Evolutionary conservation across 2,797 vertebrate genomes (phyloP).

Genomic region (Trematomus bernacchii): DNA sequence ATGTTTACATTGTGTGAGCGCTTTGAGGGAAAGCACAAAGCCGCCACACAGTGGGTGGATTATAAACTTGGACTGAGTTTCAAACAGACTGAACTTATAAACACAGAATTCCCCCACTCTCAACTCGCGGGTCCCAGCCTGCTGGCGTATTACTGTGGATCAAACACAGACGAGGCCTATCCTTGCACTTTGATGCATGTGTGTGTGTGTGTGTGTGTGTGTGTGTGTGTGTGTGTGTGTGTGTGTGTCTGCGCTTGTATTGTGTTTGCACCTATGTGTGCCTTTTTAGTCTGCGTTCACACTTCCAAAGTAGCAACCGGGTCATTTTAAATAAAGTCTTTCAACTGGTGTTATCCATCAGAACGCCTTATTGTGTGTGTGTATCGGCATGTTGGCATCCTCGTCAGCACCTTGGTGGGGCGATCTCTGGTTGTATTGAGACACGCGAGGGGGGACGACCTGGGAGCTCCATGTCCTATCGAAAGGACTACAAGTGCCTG

Average conservation of each 20-base stretch:
- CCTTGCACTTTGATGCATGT: conserved; percentile 67
- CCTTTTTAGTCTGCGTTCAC: conserved; percentile 31
- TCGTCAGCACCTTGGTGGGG: conserved; percentile 17
- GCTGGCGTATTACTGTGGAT: conserved; percentile 74
- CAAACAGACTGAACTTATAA: conserved; percentile 84
- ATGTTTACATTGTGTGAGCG: conserved; percentile 83
- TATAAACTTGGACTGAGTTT: conserved; percentile 85
- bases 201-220: conserved; percentile 44
- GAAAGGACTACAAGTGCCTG: conserved; percentile 74
- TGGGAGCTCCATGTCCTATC: conserved; percentile 69
- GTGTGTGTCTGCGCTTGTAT: conserved; percentile 27
- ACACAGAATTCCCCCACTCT: conserved; percentile 82
- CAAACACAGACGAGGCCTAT: conserved; percentile 73
- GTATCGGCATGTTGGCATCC: conserved; percentile 13
- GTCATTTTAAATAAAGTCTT: neutral
- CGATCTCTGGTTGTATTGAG: conserved; percentile 54
- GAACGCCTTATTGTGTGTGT: neutral
- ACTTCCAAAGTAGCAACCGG: conserved; percentile 8
- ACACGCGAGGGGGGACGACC: conserved; percentile 74
- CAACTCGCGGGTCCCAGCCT: conserved; percentile 76
- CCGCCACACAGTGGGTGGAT: conserved; percentile 84
- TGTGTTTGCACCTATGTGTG: conserved; percentile 47
- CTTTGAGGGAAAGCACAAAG: conserved; percentile 83
- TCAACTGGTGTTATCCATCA: conserved; percentile 22
- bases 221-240: conserved; percentile 47